Evolutionary conservation across 2,888 invertebrate species (phyloP), one percentile per base, ranked within the genome.

Genomic region (Clivina fossor): DNA sequence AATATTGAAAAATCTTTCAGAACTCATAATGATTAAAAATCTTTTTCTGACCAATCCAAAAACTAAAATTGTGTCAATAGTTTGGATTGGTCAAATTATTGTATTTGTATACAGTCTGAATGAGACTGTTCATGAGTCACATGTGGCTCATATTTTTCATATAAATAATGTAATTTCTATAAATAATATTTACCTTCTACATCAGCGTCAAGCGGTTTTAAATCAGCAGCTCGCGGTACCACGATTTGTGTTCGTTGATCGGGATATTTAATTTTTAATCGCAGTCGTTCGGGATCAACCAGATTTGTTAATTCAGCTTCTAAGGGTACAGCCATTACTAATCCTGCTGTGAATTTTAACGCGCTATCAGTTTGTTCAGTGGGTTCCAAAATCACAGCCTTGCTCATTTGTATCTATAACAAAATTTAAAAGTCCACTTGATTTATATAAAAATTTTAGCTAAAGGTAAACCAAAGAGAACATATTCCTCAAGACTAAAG

Each of bases 261-360:
- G 0, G 96, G 95, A 76, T 96, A 96, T 62, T 86, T 85, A 20
- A 94, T 86, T 76, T 90, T 88, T 60, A 95, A 82, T 59, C 93
- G 80, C 64, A 96, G 76, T 57, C 86, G 81, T 43, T 78, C 77
- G 1, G 88, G 83, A 66, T 88, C 83, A 28, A 84, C 80, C 53
- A 95, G 79, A 73, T 93, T 88, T 61, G 83, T 79, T 60, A 97
- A 80, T 70, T 92, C 91, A 0, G 93, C 94, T 66, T 93, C 90
- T 54, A 96, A 78, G 9, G 88, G 88, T 30, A 96, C 84, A 26
- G 90, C 90, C 58, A 93, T 83, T 44, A 95, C 85, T 2, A 97
- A 80, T 0, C 96, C 96, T 0, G 96, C 94, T 26, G 94, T 93
- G 69, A 96, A 94, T 68, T 94, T 93, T 55, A 93, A 76, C 2